Conservation (phyloP, 2,113 vertebrate genomes). For the Craseonycteris thonglongyai region DNA sequence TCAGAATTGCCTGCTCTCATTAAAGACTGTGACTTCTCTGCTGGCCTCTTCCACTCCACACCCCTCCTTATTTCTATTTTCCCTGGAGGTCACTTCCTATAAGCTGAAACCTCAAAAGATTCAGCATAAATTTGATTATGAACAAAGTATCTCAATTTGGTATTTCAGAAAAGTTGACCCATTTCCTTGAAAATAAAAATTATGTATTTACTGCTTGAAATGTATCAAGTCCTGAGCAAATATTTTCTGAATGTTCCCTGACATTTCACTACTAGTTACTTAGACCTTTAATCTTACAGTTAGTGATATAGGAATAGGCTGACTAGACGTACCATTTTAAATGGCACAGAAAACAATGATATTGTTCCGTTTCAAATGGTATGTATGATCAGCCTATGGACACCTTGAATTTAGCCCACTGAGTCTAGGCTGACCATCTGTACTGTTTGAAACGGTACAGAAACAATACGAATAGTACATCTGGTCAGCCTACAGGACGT, state of each 20-base stretch:
- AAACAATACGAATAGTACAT: no score
- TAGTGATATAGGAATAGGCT: no score
- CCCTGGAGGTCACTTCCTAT: not conserved
- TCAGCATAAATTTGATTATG: not conserved
- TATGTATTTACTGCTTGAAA: not conserved
- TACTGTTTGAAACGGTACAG: no score
- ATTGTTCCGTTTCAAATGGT: no score
- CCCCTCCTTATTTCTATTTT: not conserved
- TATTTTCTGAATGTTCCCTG: not conserved
- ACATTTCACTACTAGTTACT: not conserved
- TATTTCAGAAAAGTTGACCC: not conserved
- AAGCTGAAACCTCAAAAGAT: not conserved
- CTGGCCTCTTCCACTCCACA: not conserved
- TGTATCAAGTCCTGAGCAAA: not conserved
- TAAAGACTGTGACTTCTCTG: not conserved
- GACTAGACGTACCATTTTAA: no score
- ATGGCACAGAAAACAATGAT: no score
- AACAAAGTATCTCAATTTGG: not conserved
- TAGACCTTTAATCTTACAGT: no score
- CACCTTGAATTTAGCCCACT: no score
- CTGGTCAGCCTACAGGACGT: no score
- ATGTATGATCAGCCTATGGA: no score
- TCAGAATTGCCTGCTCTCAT: not conserved
- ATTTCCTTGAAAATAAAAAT: constrained; percentile 17
- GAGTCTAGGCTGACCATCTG: no score